phyloP scores from a whole-genome alignment of 2,888 invertebrate species.

The Axea sp. region DNA sequence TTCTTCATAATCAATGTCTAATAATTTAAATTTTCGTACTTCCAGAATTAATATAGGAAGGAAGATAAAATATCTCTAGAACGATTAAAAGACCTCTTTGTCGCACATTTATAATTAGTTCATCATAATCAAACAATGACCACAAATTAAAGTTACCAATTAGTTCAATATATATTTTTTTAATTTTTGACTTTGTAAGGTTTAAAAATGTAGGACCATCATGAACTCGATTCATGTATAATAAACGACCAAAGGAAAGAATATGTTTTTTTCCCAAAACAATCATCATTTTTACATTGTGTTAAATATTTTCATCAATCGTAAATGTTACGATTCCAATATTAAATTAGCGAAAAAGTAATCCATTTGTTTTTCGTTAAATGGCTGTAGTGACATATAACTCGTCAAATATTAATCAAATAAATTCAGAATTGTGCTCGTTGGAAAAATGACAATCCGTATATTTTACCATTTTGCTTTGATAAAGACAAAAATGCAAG shows the following conservation, averaged over 20 bases:
- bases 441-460: too few relatives aligned
- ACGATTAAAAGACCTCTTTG: too few relatives aligned
- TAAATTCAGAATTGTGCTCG: too few relatives aligned
- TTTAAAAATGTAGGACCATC: conserved; percentile 65
- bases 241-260: conserved; percentile 69
- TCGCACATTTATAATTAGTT: too few relatives aligned
- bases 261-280: conserved; percentile 70
- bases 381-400: too few relatives aligned
- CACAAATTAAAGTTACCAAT: conserved; percentile 55
- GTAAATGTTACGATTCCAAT: too few relatives aligned
- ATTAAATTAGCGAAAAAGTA: too few relatives aligned
- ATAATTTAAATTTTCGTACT: conserved; percentile 12
- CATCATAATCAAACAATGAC: conserved; percentile 22
- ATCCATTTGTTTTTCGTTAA: too few relatives aligned
- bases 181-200: conserved; percentile 58
- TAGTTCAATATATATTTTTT: conserved; percentile 65
- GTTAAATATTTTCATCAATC: conserved; percentile 69
- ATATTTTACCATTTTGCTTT: too few relatives aligned
- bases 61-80: too few relatives aligned
- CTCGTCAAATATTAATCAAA: too few relatives aligned
- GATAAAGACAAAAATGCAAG: too few relatives aligned
- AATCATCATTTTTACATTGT: conserved; percentile 65
- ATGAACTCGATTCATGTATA: conserved; percentile 70
- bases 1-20: not conserved
- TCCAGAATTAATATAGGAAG: not conserved